These are phyloP conservation scores for Tachypleus tridentatus DNA, from an alignment of 1,140 invertebrate genomes.

Conservation along the genomic window DNA sequence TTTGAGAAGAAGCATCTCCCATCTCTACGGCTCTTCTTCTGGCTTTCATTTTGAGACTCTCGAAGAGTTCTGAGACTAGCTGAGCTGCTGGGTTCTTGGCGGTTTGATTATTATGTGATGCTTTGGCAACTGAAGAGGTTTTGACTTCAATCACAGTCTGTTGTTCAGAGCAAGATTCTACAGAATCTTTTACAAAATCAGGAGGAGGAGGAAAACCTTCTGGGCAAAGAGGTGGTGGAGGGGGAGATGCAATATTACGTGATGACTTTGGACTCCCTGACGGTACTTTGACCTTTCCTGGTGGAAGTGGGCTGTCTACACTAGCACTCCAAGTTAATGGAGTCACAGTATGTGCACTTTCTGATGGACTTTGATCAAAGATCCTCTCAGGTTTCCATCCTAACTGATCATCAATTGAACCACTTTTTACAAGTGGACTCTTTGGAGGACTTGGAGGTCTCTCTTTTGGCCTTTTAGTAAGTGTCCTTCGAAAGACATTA, in stretches of 20 bases:
- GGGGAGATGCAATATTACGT: not conserved
- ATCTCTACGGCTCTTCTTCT: constrained; percentile 16
- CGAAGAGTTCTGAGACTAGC: constrained; percentile 18
- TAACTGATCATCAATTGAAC: constrained; percentile 22
- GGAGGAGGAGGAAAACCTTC: not conserved
- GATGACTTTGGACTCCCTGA: not conserved
- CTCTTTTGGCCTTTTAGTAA: constrained; percentile 19
- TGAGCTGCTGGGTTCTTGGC: constrained; percentile 16
- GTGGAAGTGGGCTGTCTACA: not conserved
- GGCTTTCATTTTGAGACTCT: constrained; percentile 21
- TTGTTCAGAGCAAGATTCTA: not conserved
- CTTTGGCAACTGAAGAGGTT: constrained; percentile 1
- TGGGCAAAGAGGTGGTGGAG: not conserved
- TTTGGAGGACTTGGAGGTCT: constrained; percentile 19
- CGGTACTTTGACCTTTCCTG: not conserved
- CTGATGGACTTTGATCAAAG: constrained; percentile 11
- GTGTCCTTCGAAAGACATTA: constrained; percentile 16
- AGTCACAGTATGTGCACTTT: not conserved
- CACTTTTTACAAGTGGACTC: constrained; percentile 20
- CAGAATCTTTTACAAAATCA: not conserved
- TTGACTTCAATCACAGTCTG: not conserved
- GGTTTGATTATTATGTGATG: not conserved
- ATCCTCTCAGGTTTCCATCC: constrained; percentile 12
- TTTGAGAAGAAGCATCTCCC: constrained; percentile 8
- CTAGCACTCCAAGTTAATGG: not conserved